Conservation (phyloP, 2,888 invertebrate species). For the Yponomeuta malinellus region DNA sequence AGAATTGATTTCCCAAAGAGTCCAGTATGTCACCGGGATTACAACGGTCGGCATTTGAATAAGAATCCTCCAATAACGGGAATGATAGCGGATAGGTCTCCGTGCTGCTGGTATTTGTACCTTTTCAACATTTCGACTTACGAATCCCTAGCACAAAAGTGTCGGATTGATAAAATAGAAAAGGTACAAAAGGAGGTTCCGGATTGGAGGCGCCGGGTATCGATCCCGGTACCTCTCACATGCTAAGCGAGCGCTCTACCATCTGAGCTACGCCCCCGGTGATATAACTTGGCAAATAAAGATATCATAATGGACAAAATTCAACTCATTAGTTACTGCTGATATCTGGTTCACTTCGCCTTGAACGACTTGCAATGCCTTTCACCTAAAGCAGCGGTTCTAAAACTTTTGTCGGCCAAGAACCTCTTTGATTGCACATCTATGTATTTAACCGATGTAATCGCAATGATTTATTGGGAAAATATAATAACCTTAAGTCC, state of each 20-base stretch:
- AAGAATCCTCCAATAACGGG: conserved; percentile 47
- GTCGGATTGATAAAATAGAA: background rate
- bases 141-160: background rate
- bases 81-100: conserved; percentile 48
- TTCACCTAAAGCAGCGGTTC: background rate
- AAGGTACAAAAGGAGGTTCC: conserved; percentile 14
- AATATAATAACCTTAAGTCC: too few species aligned
- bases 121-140: conserved; percentile 27
- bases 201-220: conserved; percentile 34
- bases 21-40: conserved; percentile 66
- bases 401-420: background rate
- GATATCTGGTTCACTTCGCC: background rate
- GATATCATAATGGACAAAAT: background rate
- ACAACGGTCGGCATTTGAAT: conserved; percentile 65
- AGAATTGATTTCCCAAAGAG: conserved; percentile 29
- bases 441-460: too few species aligned
- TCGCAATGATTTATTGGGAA: too few species aligned
- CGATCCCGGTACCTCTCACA: conserved; percentile 37
- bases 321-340: background rate
- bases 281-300: background rate
- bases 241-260: conserved; percentile 23
- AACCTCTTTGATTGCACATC: background rate
- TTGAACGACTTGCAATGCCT: background rate
- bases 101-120: conserved; percentile 54
- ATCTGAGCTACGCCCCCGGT: conserved; percentile 19